Base-by-base conservation (phyloP, 2,797 vertebrate genomes). In the Bovichtus variegatus region DNA sequence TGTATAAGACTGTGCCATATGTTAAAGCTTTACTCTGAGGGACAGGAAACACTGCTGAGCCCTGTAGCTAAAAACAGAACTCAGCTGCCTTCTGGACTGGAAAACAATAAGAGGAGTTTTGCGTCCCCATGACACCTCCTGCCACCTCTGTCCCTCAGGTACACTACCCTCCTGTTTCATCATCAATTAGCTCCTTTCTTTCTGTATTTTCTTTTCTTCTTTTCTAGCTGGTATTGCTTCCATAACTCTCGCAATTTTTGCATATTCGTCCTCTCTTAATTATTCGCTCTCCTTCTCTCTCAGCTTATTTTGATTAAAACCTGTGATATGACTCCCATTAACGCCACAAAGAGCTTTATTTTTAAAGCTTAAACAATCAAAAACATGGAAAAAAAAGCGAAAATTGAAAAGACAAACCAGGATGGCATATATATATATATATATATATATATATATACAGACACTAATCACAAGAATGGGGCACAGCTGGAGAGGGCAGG, bases 321-420 rank as follows among this genome's bases (percentile, higher is more conserved):
- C 46, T 25, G 29, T 55, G 90, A 90, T 90, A 83, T 84, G 74
- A 88, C 90, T 88, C 63, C 69, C 58, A 81, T 89, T 88, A 89
- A 16, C 70, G 46, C 72, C 53, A 85, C 83, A 90, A 89, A 46
- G 74, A 72, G 62, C n/a, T n/a, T n/a, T n/a, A n/a, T n/a, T n/a
- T n/a, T n/a, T n/a, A n/a, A n/a, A n/a, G n/a, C n/a, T n/a, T n/a
- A n/a, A n/a, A n/a, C n/a, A n/a, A n/a, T n/a, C n/a, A n/a, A n/a
- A n/a, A n/a, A n/a, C n/a, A n/a, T n/a, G n/a, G n/a, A n/a, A n/a
- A n/a, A n/a, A n/a, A n/a, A n/a, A n/a, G n/a, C n/a, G n/a, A n/a
- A n/a, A n/a, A n/a, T n/a, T n/a, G n/a, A n/a, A n/a, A n/a, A n/a
- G n/a, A n/a, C n/a, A n/a, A n/a, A n/a, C n/a, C n/a, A n/a, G n/a